phyloP scores from a whole-genome alignment of 2,113 vertebrate species.

The Psophia crepitans region DNA sequence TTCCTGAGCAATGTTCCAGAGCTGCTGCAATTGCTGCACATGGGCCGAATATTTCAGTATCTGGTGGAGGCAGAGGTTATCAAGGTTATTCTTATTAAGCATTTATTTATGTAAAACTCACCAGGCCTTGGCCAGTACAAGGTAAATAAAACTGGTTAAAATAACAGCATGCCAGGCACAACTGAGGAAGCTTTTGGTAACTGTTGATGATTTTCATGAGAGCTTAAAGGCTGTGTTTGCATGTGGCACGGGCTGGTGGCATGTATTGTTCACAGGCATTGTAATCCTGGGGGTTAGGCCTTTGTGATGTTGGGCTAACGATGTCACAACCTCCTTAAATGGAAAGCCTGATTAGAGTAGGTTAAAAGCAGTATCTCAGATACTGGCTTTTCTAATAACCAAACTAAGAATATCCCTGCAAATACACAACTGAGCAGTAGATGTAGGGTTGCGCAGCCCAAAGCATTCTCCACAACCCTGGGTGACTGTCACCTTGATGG shows the following conservation, averaged over 20 bases:
- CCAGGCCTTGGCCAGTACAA: background rate
- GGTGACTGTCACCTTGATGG: background rate
- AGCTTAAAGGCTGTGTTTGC: background rate
- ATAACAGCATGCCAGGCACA: background rate
- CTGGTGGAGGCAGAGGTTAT: background rate
- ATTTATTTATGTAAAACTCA: background rate
- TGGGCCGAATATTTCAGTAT: background rate
- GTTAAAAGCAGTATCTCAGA: background rate
- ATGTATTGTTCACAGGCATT: rapidly evolving
- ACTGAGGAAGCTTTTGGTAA: background rate
- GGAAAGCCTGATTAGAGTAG: background rate
- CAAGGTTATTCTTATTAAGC: background rate
- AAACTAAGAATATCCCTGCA: background rate
- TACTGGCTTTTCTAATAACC: background rate
- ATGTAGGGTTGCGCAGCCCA: background rate
- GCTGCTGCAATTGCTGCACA: background rate
- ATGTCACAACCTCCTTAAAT: background rate
- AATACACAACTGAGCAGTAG: background rate
- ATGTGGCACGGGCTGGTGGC: background rate
- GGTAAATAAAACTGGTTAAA: background rate
- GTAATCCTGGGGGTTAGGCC: background rate
- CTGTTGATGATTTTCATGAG: background rate
- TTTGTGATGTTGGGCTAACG: background rate
- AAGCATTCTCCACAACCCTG: background rate
- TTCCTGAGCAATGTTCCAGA: background rate